A percentile compares a stretch with the other conserved stretches of the same genome.
Evolutionary conservation across 2,888 invertebrate genomes (phyloP).

Genomic region (Andrena praecox): DNA sequence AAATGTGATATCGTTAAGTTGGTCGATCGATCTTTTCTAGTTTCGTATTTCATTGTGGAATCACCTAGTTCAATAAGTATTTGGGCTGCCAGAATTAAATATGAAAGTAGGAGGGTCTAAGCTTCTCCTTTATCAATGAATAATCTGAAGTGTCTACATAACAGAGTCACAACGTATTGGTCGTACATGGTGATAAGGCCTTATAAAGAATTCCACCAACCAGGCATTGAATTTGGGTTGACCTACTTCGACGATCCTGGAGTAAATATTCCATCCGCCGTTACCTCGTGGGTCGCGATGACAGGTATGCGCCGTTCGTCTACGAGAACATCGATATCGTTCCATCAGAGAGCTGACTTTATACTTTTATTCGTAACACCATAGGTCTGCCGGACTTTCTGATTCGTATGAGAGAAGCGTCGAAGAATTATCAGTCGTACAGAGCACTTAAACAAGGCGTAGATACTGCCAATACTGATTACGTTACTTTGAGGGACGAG

Average conservation of each 20-base stretch:
- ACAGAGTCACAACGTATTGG: slow-evolving; percentile 91
- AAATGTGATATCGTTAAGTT: slow-evolving; percentile 34
- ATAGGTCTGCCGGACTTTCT: slow-evolving; percentile 92
- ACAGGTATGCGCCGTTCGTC: slow-evolving; percentile 80
- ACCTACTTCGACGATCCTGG: slow-evolving; percentile 96
- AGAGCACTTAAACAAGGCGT: slow-evolving; percentile 73
- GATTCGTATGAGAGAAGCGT: slow-evolving; percentile 89
- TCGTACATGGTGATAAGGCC: slow-evolving; percentile 94
- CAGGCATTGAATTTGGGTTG: slow-evolving; percentile 92
- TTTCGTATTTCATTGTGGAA: slow-evolving; percentile 61
- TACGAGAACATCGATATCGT: background rate
- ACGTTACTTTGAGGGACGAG: slow-evolving; percentile 31
- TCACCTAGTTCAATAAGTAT: slow-evolving; percentile 49
- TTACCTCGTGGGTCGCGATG: slow-evolving; percentile 90
- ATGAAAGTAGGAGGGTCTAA: slow-evolving; percentile 38
- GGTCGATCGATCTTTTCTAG: slow-evolving; percentile 51
- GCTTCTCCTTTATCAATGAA: slow-evolving; percentile 42
- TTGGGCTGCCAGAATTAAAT: slow-evolving; percentile 37
- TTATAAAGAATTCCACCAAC: slow-evolving; percentile 87
- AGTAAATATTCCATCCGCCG: slow-evolving; percentile 89
- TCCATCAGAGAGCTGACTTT: background rate
- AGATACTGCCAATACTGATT: slow-evolving; percentile 1
- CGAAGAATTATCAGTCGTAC: slow-evolving; percentile 87
- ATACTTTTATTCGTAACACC: background rate
- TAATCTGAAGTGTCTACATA: slow-evolving; percentile 61